Percentiles rank a stretch among this genome's conserved stretches.
Conservation (phyloP, 2,888 invertebrate genomes). For the Sclerodermus sp. region DNA sequence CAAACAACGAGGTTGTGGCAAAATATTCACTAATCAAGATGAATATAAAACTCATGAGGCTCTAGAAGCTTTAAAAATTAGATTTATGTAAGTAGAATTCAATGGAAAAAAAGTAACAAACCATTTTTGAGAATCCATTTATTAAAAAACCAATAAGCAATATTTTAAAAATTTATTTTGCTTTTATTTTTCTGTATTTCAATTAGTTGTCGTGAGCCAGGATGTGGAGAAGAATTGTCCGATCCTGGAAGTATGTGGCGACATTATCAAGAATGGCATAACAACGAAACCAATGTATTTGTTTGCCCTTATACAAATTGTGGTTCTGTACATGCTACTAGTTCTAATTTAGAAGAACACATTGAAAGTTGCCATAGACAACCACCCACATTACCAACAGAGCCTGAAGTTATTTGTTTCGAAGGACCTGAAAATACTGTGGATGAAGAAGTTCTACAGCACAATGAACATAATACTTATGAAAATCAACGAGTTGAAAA, state of each 20-base stretch:
- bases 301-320: constrained; percentile 54
- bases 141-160: background rate
- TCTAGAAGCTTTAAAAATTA: constrained; percentile 50
- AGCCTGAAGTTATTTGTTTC: constrained; percentile 54
- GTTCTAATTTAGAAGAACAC: constrained; percentile 51
- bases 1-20: constrained; percentile 53
- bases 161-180: background rate
- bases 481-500: constrained; percentile 18
- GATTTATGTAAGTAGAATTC: constrained; percentile 45
- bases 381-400: constrained; percentile 46
- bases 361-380: constrained; percentile 52
- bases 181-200: background rate
- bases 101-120: background rate
- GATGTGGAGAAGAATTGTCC: constrained; percentile 52
- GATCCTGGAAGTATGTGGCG: constrained; percentile 57
- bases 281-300: constrained; percentile 50
- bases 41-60: constrained; percentile 53
- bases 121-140: background rate
- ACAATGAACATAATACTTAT: constrained; percentile 27
- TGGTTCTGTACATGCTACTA: constrained; percentile 45
- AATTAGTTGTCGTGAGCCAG: constrained; percentile 51
- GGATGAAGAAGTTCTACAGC: constrained; percentile 38
- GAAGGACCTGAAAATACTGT: constrained; percentile 47
- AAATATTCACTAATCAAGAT: constrained; percentile 53
- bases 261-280: constrained; percentile 55